Base-by-base conservation (phyloP, 2,113 vertebrate species). In the Forbesichthys agassizii region DNA sequence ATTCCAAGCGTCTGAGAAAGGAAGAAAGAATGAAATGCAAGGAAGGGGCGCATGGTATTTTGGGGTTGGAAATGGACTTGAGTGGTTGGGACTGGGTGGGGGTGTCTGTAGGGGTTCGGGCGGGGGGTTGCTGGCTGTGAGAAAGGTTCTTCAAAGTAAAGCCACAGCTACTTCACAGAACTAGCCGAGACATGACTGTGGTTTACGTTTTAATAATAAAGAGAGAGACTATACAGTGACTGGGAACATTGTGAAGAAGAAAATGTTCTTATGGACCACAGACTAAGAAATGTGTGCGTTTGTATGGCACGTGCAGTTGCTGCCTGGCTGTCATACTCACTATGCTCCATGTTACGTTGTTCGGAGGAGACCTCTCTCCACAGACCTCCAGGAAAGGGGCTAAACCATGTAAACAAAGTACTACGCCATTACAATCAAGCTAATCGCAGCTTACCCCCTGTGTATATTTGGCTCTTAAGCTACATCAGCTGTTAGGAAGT, bases 1-100 rank as follows among this genome's bases (percentile, higher is more conserved):
- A 90, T 87, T 88, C 83, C 86, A 16, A 16, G 83, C 56, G 51
- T 65, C 77, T 59, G 67, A 65, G 66, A 83, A 74, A 81, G 74
- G 76, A 79, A 80, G 72, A 81, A 59, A 68, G 61, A 18, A 57
- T 57, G 46, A 14, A 14, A 14, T 10, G 49, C 11, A 14, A 14
- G 54, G 54, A 16, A 7, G 5, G n/a, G 18, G 54, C 8, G 5
- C 54, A 27, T 56, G 54, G 18, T 9, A 20, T 16, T 56, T 56
- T 18, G n/a, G 54, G 54, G 7, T 56, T 56, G 54, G 54, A 56
- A 56, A 14, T 56, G n/a, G 54, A 56, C 74, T 66, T 62, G 73
- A 77, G 63, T 60, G 56, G 48, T 48, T 64, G 68, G 62, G 56
- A 11, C 5, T 55, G 9, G 53, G 52, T 51, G 55, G 67, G 54